phyloP scores from a whole-genome alignment of 2,797 vertebrate species.

The Fistularia tabacaria region DNA sequence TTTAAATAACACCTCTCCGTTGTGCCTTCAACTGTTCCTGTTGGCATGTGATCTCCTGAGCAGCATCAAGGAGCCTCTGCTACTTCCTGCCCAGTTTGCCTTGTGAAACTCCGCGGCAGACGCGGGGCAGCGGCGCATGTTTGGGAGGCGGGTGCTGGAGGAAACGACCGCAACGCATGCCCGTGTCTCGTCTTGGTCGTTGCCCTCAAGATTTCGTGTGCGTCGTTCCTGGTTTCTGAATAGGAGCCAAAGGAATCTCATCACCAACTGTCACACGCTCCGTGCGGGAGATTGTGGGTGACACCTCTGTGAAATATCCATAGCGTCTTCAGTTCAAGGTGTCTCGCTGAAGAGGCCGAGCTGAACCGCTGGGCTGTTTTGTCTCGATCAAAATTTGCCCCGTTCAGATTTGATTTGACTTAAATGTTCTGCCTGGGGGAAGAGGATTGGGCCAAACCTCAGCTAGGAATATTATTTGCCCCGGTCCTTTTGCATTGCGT shows the following conservation, averaged over 20 bases:
- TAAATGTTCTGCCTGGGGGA: slow-evolving; percentile 57
- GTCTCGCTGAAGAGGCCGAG: slow-evolving; percentile 55
- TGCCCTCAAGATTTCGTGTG: slow-evolving; percentile 32
- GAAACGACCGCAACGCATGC: slow-evolving; percentile 23
- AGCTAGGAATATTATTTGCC: slow-evolving; percentile 64
- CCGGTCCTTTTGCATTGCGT: slow-evolving; percentile 5
- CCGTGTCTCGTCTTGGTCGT: slow-evolving; percentile 36
- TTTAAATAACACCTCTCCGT: slow-evolving; percentile 45
- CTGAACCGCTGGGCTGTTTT: slow-evolving; percentile 54
- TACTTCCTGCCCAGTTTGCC: slow-evolving; percentile 41
- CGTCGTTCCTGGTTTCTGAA: slow-evolving; percentile 43
- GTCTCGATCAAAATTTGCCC: slow-evolving; percentile 54
- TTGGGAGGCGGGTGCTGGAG: slow-evolving; percentile 37
- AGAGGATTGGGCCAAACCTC: slow-evolving; percentile 63
- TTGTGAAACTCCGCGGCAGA: slow-evolving; percentile 26
- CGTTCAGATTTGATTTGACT: slow-evolving; percentile 66
- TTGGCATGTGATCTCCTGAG: slow-evolving; percentile 49
- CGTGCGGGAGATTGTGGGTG: slow-evolving; percentile 50
- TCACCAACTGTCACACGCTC: slow-evolving; percentile 48
- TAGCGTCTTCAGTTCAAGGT: slow-evolving; percentile 47
- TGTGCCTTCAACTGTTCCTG: slow-evolving; percentile 33
- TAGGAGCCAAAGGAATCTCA: slow-evolving; percentile 50
- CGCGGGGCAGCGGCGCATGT: slow-evolving; percentile 16
- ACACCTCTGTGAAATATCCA: slow-evolving; percentile 45
- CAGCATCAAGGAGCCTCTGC: slow-evolving; percentile 56